Percentiles rank a stretch among this genome's conserved stretches.
Conservation (phyloP, 2,113 vertebrate species). For the Ploceus nigricollis region DNA sequence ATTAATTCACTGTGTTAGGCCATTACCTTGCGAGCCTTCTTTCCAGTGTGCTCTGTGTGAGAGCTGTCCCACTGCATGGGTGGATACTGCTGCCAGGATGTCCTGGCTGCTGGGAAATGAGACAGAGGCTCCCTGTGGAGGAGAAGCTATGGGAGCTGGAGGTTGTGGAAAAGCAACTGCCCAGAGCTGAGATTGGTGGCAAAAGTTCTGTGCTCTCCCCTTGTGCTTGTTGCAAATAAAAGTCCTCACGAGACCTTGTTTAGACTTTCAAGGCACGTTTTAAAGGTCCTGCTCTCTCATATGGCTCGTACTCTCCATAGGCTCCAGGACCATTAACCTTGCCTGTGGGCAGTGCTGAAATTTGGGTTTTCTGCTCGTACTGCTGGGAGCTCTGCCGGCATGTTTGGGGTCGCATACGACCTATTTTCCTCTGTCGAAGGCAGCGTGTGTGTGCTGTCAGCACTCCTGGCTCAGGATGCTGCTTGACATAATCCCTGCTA, state of each 20-base stretch:
- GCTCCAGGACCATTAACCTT: background rate
- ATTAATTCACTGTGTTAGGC: conserved; percentile 64
- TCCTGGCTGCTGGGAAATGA: background rate
- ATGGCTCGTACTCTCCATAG: rapidly evolving
- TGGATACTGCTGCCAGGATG: background rate
- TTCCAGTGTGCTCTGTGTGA: background rate
- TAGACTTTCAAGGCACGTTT: background rate
- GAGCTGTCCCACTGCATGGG: background rate
- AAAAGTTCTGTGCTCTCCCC: background rate
- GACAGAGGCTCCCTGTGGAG: background rate
- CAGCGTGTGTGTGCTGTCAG: background rate
- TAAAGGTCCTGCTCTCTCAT: background rate
- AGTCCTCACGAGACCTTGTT: background rate
- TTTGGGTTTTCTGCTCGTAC: background rate
- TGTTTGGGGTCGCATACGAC: background rate
- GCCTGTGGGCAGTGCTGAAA: background rate
- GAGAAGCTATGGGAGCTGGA: background rate
- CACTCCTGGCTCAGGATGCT: background rate
- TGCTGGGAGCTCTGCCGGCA: background rate
- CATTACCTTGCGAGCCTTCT: background rate
- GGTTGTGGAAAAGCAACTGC: rapidly evolving
- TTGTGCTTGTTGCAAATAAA: background rate
- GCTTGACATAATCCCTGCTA: conserved; percentile 10
- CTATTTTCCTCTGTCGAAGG: background rate
- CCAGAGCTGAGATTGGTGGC: background rate